These are phyloP conservation scores for Odontesthes bonariensis DNA, from an alignment of 2,113 vertebrate species.

Conservation along the genomic window DNA sequence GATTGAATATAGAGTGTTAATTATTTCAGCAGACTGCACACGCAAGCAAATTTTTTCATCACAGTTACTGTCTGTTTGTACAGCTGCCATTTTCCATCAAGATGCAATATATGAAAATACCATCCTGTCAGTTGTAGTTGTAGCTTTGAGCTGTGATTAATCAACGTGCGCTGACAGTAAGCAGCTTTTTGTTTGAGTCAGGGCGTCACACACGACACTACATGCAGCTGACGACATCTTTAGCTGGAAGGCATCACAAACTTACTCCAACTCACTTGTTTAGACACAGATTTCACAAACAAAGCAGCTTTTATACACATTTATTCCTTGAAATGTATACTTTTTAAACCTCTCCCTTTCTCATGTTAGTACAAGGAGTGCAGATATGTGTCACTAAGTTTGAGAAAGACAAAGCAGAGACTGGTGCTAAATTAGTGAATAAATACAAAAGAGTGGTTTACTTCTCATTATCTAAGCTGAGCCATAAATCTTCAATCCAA, in stretches of 20 bases:
- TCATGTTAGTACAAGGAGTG: too few relatives aligned
- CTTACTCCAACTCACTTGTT: too few relatives aligned
- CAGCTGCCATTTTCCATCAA: not conserved
- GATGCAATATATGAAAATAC: not conserved
- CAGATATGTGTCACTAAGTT: too few relatives aligned
- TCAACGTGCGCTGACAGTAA: not conserved
- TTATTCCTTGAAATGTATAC: too few relatives aligned
- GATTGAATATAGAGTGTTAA: constrained; percentile 2
- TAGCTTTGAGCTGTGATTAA: not conserved
- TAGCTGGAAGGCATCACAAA: not conserved
- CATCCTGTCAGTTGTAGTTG: not conserved
- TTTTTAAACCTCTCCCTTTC: too few relatives aligned
- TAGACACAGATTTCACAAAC: too few relatives aligned
- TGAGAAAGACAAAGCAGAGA: too few relatives aligned
- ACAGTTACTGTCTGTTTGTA: constrained; percentile 7
- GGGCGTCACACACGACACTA: not conserved
- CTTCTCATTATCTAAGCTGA: too few relatives aligned
- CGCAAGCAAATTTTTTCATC: not conserved
- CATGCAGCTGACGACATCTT: not conserved
- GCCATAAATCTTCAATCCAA: too few relatives aligned
- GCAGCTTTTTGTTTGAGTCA: constrained; percentile 9
- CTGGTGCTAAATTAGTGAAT: too few relatives aligned
- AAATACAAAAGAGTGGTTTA: too few relatives aligned
- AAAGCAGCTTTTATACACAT: too few relatives aligned
- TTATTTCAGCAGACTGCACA: constrained; percentile 24